Evolutionary conservation across 2,797 vertebrate genomes (phyloP), one percentile per base, ranked within the genome.

Genomic region (Lepus townsendii): DNA sequence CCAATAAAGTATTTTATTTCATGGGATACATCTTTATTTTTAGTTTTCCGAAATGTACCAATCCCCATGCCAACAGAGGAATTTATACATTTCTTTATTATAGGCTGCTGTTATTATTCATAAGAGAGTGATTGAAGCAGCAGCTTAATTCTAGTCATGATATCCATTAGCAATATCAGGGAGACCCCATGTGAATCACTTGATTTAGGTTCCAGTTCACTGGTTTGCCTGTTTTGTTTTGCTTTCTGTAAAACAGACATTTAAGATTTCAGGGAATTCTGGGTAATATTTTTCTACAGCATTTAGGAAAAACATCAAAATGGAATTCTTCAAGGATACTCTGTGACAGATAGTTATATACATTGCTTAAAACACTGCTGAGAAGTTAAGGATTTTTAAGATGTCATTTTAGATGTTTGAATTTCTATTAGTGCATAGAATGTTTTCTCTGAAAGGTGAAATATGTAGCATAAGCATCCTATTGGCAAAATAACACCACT

Each of bases 11-110:
- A 60, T 22, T 20, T 84, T 83, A 20, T 32, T 88, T 90, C 83
- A 76, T 54, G 83, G 50, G 62, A 76, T 62, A 68, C 62, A 72
- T 65, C 24, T 84, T 14, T 75, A 80, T 87, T 77, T 91, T 62
- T 7, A 87, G 75, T 93, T 42, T 87, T 91, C 35, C 11, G 47
- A 75, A 75, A 66, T 42, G 30, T 62, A 72, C 7, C 9, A 73
- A 12, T 54, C 2, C 87, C 86, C 63, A n/a, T 79, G 7, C 14
- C 35, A 50, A 91, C 13, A 86, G 27, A 69, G 9, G 20, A 1
- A 69, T 66, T 83, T 83, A 26, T 52, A 83, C 24, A 24, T 65
- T 91, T 87, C 54, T 80, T 88, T 13, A 24, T 42, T 88, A 42
- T 19, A 65, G 35, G 22, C 30, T 62, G 35, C 76, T 86, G 26